These are phyloP conservation scores for Merodon equestris DNA, from an alignment of 2,888 invertebrate species.

Conservation along the genomic window DNA sequence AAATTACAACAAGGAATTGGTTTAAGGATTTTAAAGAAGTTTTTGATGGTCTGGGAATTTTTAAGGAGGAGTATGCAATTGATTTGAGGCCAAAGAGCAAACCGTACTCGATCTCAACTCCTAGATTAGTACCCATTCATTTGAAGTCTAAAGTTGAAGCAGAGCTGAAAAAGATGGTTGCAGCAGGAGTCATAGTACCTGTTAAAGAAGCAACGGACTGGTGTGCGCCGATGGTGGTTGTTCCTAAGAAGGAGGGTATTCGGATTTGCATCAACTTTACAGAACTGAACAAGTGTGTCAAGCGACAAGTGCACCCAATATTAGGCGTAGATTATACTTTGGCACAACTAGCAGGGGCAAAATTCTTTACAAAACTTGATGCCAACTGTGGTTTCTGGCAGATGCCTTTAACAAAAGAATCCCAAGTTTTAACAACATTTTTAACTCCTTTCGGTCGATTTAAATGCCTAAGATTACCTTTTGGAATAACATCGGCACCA, in stretches of 20 bases:
- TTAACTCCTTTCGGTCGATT: neutral
- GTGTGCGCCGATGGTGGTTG: neutral
- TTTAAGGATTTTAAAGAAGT: conserved; percentile 10
- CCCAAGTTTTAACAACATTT: neutral
- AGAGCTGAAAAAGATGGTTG: neutral
- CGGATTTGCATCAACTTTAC: too few species aligned
- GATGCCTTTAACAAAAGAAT: neutral
- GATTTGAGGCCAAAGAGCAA: neutral
- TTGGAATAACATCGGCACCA: neutral
- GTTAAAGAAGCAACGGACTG: neutral
- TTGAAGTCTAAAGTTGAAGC: neutral
- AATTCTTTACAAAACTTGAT: neutral
- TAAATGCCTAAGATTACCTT: neutral
- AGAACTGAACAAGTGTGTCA: too few species aligned
- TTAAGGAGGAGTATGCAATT: conserved; percentile 17
- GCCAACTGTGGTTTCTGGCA: neutral
- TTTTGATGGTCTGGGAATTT: conserved; percentile 1
- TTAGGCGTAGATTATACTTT: conserved; percentile 1
- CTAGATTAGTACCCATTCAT: neutral
- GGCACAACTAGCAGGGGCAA: neutral
- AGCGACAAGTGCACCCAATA: too few species aligned
- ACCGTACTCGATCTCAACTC: neutral
- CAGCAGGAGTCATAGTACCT: neutral
- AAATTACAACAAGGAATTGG: conserved; percentile 19
- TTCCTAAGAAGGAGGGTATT: neutral